Evolutionary conservation across 2,888 invertebrate species (phyloP).

Genomic region (Aricia artaxerxes): DNA sequence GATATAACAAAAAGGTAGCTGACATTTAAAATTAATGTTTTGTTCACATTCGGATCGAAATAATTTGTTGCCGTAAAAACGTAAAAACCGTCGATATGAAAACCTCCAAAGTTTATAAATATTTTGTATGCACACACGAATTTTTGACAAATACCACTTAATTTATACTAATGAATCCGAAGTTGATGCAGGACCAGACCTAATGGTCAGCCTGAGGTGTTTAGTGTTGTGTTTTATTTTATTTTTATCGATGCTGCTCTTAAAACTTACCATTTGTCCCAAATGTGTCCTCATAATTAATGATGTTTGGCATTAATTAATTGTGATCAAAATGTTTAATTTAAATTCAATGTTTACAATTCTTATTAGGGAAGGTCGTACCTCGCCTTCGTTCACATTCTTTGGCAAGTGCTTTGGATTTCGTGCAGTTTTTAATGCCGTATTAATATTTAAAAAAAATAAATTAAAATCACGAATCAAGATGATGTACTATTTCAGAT

Average conservation of each 20-base stretch:
- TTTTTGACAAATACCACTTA: conserved; percentile 79
- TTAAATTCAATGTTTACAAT: conserved; percentile 34
- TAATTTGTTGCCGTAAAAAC: conserved; percentile 40
- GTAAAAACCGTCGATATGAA: conserved; percentile 21
- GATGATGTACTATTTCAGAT: not conserved
- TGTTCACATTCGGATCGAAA: conserved; percentile 38
- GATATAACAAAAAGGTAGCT: conserved; percentile 53
- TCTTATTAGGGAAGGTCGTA: not conserved
- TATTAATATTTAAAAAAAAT: not conserved
- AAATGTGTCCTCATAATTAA: conserved; percentile 15
- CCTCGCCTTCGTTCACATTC: not conserved
- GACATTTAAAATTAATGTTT: conserved; percentile 54
- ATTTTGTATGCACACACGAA: conserved; percentile 65
- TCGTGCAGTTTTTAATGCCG: not conserved
- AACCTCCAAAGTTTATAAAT: conserved; percentile 65
- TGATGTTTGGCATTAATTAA: conserved; percentile 19
- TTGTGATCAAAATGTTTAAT: conserved; percentile 7
- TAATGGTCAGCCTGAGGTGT: conserved; percentile 5
- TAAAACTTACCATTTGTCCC: conserved; percentile 14
- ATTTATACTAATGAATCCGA: conserved; percentile 76
- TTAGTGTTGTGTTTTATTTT: conserved; percentile 26
- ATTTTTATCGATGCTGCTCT: conserved; percentile 27
- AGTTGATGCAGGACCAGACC: conserved; percentile 59
- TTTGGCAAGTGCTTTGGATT: not conserved
- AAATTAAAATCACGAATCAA: not conserved